A percentile compares a stretch with the other conserved stretches of the same genome.
Evolutionary conservation across 2,797 vertebrate species (phyloP).

Genomic region (Amniataba percoides): DNA sequence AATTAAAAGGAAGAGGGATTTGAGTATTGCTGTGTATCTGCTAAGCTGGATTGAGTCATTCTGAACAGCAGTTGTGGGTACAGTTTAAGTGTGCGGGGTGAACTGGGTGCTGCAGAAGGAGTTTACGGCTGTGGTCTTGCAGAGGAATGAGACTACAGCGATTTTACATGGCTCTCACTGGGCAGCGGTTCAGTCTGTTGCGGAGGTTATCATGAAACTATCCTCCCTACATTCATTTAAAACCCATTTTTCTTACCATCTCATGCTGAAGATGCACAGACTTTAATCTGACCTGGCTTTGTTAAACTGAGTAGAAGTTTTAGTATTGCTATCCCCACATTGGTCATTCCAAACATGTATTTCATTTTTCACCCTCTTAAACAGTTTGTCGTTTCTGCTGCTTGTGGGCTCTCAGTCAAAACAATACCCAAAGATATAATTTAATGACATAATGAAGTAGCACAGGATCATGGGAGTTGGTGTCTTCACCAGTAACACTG

Average conservation of each 20-base stretch:
- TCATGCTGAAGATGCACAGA: no score
- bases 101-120: slow-evolving; percentile 26
- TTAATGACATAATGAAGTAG: no score
- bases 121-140: slow-evolving; percentile 24
- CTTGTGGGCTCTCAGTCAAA: no score
- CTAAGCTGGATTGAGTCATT: slow-evolving; percentile 72
- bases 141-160: background rate
- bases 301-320: background rate
- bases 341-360: background rate
- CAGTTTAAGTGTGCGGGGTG: slow-evolving; percentile 47
- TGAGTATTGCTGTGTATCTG: slow-evolving; percentile 66
- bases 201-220: background rate
- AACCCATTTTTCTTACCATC: background rate
- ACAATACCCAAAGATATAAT: no score
- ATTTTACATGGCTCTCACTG: slow-evolving; percentile 7
- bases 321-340: background rate
- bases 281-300: slow-evolving; percentile 18
- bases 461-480: no score
- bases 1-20: slow-evolving; percentile 75
- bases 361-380: background rate
- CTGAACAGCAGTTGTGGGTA: slow-evolving; percentile 47
- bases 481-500: no score
- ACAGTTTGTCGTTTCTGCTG: no score
- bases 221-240: background rate
- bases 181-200: background rate